These are phyloP conservation scores for Ectemnius continuus DNA, from an alignment of 2,888 invertebrate species.

Conservation along the genomic window DNA sequence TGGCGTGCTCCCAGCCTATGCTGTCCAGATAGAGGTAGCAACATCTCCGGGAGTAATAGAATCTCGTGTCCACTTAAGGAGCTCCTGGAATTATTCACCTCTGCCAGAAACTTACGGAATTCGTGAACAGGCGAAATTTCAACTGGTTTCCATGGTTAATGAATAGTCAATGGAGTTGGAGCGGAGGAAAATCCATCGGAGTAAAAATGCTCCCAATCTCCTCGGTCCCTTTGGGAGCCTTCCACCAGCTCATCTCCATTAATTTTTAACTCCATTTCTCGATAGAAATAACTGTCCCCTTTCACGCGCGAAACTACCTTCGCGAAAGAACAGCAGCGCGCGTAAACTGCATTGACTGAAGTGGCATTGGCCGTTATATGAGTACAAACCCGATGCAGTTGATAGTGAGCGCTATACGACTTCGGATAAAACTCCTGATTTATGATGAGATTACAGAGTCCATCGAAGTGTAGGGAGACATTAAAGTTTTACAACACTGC, in stretches of 20 bases:
- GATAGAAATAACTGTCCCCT: slow-evolving; percentile 20
- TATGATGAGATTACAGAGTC: slow-evolving; percentile 70
- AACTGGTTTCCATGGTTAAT: slow-evolving; percentile 43
- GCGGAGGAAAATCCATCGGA: not conserved
- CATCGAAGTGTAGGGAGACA: slow-evolving; percentile 70
- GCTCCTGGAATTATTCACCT: slow-evolving; percentile 33
- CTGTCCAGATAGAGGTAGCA: slow-evolving; percentile 1
- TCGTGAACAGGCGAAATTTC: slow-evolving; percentile 23
- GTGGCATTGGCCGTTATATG: slow-evolving; percentile 31
- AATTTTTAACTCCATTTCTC: too few relatives aligned
- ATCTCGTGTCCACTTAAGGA: slow-evolving; percentile 35
- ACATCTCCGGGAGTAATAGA: slow-evolving; percentile 12
- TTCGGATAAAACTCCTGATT: slow-evolving; percentile 68
- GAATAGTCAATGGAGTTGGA: not conserved
- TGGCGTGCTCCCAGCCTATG: slow-evolving; percentile 4
- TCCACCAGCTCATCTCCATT: too few relatives aligned
- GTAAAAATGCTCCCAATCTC: too few relatives aligned
- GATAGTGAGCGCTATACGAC: slow-evolving; percentile 45
- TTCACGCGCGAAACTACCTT: not conserved
- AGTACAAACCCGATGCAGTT: slow-evolving; percentile 35
- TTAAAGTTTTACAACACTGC: slow-evolving; percentile 70
- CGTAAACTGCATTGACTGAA: slow-evolving; percentile 28
- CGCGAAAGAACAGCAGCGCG: not conserved
- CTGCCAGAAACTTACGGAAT: slow-evolving; percentile 36
- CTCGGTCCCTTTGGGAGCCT: too few relatives aligned